Conservation (phyloP, 2,113 vertebrate genomes). For the Festucalex cinctus region DNA sequence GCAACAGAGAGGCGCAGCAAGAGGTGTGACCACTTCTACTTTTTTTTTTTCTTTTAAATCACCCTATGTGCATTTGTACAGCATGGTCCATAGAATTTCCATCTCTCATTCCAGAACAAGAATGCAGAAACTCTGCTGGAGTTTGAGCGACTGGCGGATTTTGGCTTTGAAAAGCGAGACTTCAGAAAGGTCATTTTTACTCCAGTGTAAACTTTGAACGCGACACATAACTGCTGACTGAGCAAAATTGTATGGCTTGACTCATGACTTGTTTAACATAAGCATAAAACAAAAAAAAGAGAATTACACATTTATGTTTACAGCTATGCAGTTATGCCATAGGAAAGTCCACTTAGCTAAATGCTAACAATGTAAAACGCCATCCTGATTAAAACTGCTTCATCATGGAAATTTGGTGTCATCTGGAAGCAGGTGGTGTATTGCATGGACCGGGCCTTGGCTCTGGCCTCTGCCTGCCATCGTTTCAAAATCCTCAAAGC, state of each 20-base stretch:
- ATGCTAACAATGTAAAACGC: too few species aligned
- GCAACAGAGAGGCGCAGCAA: slow-evolving; percentile 82
- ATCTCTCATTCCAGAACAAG: slow-evolving; percentile 76
- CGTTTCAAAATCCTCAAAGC: slow-evolving; percentile 96
- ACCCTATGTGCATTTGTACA: not conserved
- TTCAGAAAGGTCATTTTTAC: slow-evolving; percentile 84
- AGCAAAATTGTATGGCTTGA: too few species aligned
- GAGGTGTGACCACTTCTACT: slow-evolving; percentile 71
- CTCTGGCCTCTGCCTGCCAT: slow-evolving; percentile 86
- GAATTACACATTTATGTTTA: too few species aligned
- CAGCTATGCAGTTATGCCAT: too few species aligned
- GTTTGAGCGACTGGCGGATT: slow-evolving; percentile 87
- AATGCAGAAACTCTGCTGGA: slow-evolving; percentile 83
- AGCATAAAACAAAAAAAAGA: too few species aligned
- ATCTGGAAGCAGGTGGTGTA: slow-evolving; percentile 82
- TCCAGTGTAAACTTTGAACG: too few species aligned
- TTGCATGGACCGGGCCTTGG: slow-evolving; percentile 93
- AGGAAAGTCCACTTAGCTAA: too few species aligned
- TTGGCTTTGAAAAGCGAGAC: slow-evolving; percentile 89
- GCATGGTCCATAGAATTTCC: not conserved
- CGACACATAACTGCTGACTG: too few species aligned
- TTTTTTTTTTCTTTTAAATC: not conserved
- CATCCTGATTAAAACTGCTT: too few species aligned
- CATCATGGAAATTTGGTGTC: not conserved
- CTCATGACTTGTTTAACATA: too few species aligned